Evolutionary conservation across 1,140 invertebrate species (phyloP), one percentile per base, ranked within the genome.

Genomic region (Bradysia coprophila): DNA sequence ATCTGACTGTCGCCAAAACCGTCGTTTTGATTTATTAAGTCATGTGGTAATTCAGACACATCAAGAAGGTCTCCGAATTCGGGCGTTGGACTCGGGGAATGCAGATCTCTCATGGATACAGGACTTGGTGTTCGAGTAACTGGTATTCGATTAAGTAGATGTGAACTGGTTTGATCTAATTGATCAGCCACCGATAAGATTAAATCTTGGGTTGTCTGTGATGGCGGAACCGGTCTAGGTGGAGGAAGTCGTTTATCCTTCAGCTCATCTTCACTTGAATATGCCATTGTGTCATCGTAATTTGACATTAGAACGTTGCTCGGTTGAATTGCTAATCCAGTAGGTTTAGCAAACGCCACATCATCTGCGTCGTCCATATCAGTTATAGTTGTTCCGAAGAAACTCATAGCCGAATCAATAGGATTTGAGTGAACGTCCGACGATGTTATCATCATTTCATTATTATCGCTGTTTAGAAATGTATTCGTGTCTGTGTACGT

Each of bases 111-210:
- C 63, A 84, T 81, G 11, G 81, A 75, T 1, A 84, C 80, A 1
- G 83, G 82, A 58, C 81, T 85, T 0, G 82, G 83, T 1, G 80
- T 82, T 45, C 81, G 69, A 1, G 83, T 87, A 8, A 78, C 79
- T 45, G 82, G 78, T 34, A 89, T 71, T 36, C 84, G 74, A 46
- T 87, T 81, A 31, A 89, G 53, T 37, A 91, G 63, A 56, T 85
- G 77, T 16, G 81, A 80, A 42, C 83, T 88, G 1, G 83, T 84
- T 21, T 85, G 81, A 54, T 90, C 83, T 79, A 91, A 77, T 34
- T 82, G 82, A 4, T 81, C 85, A 19, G 86, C 88, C 0, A 91
- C 84, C 11, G 79, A 83, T 38, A 82, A 68, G 20, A 90, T 78
- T 2, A 91, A 64, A 53, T 89, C 81, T 68, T 89, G 81, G 1